A percentile compares a stretch with the other conserved stretches of the same genome.
phyloP scores from a whole-genome alignment of 2,113 vertebrate species.

The Peromyscus californicus region DNA sequence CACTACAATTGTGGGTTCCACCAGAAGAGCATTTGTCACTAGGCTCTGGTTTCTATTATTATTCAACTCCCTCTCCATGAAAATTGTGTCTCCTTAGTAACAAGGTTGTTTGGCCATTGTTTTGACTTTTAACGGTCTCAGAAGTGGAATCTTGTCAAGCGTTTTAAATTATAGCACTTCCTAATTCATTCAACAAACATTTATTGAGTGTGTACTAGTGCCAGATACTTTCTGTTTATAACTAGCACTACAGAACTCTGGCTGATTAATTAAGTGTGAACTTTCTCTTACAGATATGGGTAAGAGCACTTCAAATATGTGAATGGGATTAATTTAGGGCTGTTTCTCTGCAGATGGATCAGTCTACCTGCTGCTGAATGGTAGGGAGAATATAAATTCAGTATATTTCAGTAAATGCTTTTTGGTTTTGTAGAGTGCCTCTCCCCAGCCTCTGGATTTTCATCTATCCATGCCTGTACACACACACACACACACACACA shows the following conservation, averaged over 20 bases:
- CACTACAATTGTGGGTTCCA: neutral
- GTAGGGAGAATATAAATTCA: slow-evolving; percentile 17
- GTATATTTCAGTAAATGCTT: slow-evolving; percentile 14
- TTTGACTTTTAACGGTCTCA: slow-evolving; percentile 56
- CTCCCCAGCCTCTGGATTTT: neutral
- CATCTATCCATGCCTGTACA: neutral
- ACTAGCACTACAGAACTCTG: slow-evolving; percentile 41
- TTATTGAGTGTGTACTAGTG: slow-evolving; percentile 30
- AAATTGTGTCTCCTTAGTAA: slow-evolving; percentile 66
- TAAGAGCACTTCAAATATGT: slow-evolving; percentile 27
- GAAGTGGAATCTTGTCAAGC: slow-evolving; percentile 57
- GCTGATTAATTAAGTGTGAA: slow-evolving; percentile 41
- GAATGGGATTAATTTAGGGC: slow-evolving; percentile 23
- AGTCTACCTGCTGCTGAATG: slow-evolving; percentile 1
- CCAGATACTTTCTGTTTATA: slow-evolving; percentile 24
- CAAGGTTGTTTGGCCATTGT: slow-evolving; percentile 59
- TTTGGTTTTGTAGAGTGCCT: neutral
- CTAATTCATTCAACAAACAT: slow-evolving; percentile 65
- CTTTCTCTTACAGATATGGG: slow-evolving; percentile 40
- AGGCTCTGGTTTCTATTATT: slow-evolving; percentile 35
- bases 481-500: too few relatives aligned
- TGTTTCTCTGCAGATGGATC: neutral
- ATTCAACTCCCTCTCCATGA: neutral
- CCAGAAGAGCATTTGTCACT: neutral
- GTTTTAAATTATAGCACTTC: slow-evolving; percentile 67